These are phyloP conservation scores for Caenorhabditis parvicauda DNA, from an alignment of 2,888 invertebrate species.

Conservation along the genomic window DNA sequence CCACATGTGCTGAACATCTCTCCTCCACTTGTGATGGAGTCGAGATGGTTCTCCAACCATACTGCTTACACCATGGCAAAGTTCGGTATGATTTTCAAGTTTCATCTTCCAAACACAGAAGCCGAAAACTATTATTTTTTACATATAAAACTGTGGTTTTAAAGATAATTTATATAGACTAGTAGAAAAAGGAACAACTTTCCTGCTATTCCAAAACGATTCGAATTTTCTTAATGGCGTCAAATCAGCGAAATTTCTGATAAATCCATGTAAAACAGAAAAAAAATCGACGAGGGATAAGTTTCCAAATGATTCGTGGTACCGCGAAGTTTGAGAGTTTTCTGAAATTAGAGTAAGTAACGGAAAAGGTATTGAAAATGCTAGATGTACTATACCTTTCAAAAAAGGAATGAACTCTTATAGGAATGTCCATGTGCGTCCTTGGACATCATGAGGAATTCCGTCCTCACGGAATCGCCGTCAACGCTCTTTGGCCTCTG, in stretches of 20 bases:
- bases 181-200: too few relatives aligned
- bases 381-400: background rate
- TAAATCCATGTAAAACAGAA: background rate
- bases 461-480: constrained; percentile 75
- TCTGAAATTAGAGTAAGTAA: background rate
- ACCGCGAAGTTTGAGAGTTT: background rate
- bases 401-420: background rate
- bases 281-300: background rate
- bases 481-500: constrained; percentile 93
- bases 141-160: background rate
- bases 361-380: too few relatives aligned
- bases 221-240: background rate
- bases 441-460: constrained; percentile 92
- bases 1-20: constrained; percentile 92
- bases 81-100: constrained; percentile 70
- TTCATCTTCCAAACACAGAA: background rate
- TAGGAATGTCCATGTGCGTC: constrained; percentile 84
- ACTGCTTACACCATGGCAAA: constrained; percentile 94
- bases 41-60: constrained; percentile 71
- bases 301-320: too few relatives aligned
- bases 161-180: background rate
- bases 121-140: background rate
- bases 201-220: background rate
- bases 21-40: constrained; percentile 85
- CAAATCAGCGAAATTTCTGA: too few relatives aligned